Base-by-base conservation (phyloP, 2,113 vertebrate genomes). In the Zosterops japonicus region DNA sequence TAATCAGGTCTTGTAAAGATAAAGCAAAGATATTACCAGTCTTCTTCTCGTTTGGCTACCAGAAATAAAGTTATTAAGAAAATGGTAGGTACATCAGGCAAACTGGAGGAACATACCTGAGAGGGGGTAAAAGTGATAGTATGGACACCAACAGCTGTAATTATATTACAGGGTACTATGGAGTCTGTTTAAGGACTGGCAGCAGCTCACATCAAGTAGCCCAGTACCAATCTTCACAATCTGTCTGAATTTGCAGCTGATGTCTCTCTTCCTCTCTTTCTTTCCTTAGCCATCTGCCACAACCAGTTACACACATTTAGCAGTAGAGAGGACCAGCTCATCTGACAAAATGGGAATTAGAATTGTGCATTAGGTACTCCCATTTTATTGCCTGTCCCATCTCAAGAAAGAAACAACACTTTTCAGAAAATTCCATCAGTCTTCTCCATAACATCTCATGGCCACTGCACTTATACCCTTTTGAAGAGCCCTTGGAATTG, bases 401-500 rank as follows among this genome's bases (percentile, higher is more conserved):
- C 3, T 14, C 17, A 21, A 65, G 29, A 77, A 90, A 65, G 15
- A 67, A 46, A 7, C 23, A 80, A 8, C 3, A 16, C 23, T 47
- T 72, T 42, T 52, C n/a, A 82, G n/a, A 78, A 85, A 60, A 21
- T 82, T 31, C 19, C 16, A 13, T 55, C 21, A 35, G 23, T 25
- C 23, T 61, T 9, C 36, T 65, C 21, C 6, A 22, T 49, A 47
- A 63, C 4, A 61, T 24, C 6, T 67, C 0, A 6, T 33, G 9
- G 14, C 3, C 1, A 0, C 10, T 60, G 14, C 8, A 55, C 6
- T 56, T 60, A 10, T 0, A 3, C 10, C 1, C 6, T 64, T 83
- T 63, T 23, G 23, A 83, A 67, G 3, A 67, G 5, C 3, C 7
- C 31, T 71, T 57, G 18, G 21, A 65, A 9, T 18, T 42, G 4